Percentiles rank a stretch among this genome's conserved stretches.
phyloP scores from a whole-genome alignment of 2,888 invertebrate species.

The Meiosimyza platycephala region DNA sequence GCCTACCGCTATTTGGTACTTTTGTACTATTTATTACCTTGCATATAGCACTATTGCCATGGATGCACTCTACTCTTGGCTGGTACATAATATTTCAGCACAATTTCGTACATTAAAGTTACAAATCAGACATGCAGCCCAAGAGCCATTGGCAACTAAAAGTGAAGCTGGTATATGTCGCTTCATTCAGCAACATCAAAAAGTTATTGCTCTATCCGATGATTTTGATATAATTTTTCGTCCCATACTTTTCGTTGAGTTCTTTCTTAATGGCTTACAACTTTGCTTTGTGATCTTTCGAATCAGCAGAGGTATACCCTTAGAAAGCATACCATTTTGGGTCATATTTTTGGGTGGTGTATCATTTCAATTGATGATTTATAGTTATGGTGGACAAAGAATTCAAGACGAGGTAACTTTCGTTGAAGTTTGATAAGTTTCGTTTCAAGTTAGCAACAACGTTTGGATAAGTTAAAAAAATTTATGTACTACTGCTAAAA shows the following conservation, averaged over 20 bases:
- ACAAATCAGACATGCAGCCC: slow-evolving; percentile 29
- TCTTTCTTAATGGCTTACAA: slow-evolving; percentile 37
- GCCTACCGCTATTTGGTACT: slow-evolving; percentile 32
- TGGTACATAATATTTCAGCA: slow-evolving; percentile 37
- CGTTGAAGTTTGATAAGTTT: too few species aligned
- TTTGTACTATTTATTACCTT: slow-evolving; percentile 15
- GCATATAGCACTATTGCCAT: slow-evolving; percentile 22
- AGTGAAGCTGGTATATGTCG: slow-evolving; percentile 11
- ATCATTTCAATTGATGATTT: slow-evolving; percentile 40
- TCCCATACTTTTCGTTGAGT: slow-evolving; percentile 40
- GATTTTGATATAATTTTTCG: slow-evolving; percentile 36
- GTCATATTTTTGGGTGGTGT: slow-evolving; percentile 34
- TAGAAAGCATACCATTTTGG: slow-evolving; percentile 25
- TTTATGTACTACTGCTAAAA: too few species aligned
- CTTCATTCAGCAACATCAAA: slow-evolving; percentile 39
- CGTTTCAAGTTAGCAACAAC: too few species aligned
- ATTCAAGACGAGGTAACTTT: slow-evolving; percentile 42
- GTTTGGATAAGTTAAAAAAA: too few species aligned
- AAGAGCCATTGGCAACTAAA: background rate
- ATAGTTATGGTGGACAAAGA: slow-evolving; percentile 41
- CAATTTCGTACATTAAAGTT: slow-evolving; percentile 43
- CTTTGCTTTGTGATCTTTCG: slow-evolving; percentile 39
- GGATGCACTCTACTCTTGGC: slow-evolving; percentile 43
- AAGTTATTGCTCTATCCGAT: slow-evolving; percentile 34
- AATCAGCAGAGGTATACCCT: slow-evolving; percentile 26